Percentiles rank a stretch among this genome's conserved stretches.
Conservation (phyloP, 2,113 vertebrate species). For the Melozone crissalis region DNA sequence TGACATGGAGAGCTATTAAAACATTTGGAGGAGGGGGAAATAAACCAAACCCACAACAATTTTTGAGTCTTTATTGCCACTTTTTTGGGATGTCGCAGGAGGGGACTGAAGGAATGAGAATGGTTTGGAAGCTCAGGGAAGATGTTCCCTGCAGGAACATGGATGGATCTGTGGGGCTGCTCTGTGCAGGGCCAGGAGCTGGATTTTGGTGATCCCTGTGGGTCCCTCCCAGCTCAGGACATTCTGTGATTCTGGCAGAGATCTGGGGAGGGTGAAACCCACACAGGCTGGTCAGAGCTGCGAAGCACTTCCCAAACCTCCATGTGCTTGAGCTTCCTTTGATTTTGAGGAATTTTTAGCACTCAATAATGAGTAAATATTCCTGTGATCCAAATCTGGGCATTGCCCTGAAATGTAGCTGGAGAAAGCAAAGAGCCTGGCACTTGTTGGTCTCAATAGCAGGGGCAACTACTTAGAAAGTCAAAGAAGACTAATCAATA, state of each 20-base stretch:
- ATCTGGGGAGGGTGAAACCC: not conserved
- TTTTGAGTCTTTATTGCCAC: not conserved
- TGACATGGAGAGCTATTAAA: not conserved
- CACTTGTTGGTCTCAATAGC: not conserved
- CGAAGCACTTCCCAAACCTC: not conserved
- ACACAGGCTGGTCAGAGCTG: not conserved
- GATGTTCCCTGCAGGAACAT: not conserved
- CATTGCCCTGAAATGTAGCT: not conserved
- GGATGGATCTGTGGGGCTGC: not conserved
- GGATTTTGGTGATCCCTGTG: not conserved
- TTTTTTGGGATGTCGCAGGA: not conserved
- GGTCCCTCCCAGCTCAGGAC: not conserved
- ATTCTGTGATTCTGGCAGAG: not conserved
- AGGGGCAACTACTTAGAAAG: not conserved
- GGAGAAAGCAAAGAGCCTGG: not conserved
- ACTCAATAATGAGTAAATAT: not conserved
- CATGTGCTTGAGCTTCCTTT: not conserved
- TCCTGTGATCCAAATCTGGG: not conserved
- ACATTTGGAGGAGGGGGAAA: rapidly evolving
- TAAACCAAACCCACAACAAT: rapidly evolving
- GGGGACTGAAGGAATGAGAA: not conserved
- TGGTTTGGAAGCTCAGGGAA: not conserved
- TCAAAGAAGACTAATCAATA: not conserved
- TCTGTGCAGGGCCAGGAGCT: not conserved
- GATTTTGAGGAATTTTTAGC: not conserved